A percentile compares a stretch with the other conserved stretches of the same genome.
These are phyloP conservation scores for Hestina assimilis DNA, from an alignment of 1,140 invertebrate genomes.

Conservation along the genomic window DNA sequence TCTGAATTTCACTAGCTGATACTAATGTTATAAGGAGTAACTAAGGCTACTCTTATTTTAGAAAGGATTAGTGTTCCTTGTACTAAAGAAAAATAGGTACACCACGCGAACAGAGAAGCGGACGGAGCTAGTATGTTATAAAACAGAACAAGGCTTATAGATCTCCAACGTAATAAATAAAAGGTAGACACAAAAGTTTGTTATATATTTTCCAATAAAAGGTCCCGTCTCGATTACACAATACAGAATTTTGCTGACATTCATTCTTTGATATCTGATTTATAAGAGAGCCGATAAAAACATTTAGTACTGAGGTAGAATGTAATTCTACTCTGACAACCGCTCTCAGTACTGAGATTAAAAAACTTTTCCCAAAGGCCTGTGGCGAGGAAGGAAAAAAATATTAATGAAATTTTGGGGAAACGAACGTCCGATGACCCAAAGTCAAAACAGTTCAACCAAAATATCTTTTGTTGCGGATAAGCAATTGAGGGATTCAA, in stretches of 20 bases:
- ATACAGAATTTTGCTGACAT: conserved; percentile 32
- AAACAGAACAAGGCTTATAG: conserved; percentile 12
- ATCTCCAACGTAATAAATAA: conserved; percentile 26
- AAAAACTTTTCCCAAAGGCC: conserved; percentile 57
- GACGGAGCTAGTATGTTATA: conserved; percentile 16
- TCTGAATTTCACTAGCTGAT: too few species aligned
- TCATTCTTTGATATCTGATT: conserved; percentile 49
- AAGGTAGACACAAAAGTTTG: conserved; percentile 21
- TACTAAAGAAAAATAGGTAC: too few species aligned
- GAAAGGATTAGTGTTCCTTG: too few species aligned
- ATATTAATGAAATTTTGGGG: conserved; percentile 58
- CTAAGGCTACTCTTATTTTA: too few species aligned
- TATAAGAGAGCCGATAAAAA: conserved; percentile 46
- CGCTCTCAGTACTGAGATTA: conserved; percentile 55
- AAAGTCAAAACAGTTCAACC: conserved; percentile 47
- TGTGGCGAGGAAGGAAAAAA: conserved; percentile 39
- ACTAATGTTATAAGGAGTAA: too few species aligned
- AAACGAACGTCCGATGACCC: conserved; percentile 43
- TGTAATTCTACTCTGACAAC: conserved; percentile 54
- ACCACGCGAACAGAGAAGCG: too few species aligned
- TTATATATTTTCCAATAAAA: conserved; percentile 31
- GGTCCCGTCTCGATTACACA: conserved; percentile 24
- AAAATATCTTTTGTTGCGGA: conserved; percentile 54
- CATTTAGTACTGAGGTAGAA: conserved; percentile 53
- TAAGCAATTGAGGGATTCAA: conserved; percentile 64